These are phyloP conservation scores for Sesia bembeciformis DNA, from an alignment of 2,888 invertebrate genomes.

Conservation along the genomic window DNA sequence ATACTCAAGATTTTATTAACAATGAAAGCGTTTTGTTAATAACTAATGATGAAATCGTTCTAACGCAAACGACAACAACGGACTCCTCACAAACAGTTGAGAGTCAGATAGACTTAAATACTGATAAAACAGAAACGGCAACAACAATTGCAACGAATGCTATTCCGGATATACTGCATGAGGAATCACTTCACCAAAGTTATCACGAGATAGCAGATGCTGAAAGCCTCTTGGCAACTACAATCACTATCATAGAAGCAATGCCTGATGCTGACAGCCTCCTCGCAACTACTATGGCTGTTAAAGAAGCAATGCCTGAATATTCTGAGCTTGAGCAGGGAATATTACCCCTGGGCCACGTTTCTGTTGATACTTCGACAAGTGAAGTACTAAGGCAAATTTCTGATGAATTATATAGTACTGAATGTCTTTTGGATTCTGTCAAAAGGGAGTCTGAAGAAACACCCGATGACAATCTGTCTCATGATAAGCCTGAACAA, in stretches of 20 bases:
- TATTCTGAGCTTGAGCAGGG: too few species aligned
- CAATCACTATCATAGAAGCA: not conserved
- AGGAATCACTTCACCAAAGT: slow-evolving; percentile 11
- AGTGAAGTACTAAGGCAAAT: too few species aligned
- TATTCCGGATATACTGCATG: not conserved
- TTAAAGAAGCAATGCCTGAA: too few species aligned
- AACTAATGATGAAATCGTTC: not conserved
- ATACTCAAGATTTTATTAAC: not conserved
- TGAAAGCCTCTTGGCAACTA: slow-evolving; percentile 16
- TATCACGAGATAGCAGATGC: slow-evolving; percentile 17
- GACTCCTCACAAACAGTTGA: not conserved
- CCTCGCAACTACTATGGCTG: too few species aligned
- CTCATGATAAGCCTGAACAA: too few species aligned
- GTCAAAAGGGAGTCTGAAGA: too few species aligned
- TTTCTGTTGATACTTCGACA: too few species aligned
- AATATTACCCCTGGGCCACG: too few species aligned
- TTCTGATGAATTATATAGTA: too few species aligned
- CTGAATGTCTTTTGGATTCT: too few species aligned
- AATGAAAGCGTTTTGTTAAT: not conserved
- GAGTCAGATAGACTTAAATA: not conserved
- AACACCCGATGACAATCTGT: too few species aligned
- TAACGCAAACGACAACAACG: not conserved
- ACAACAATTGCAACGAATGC: not conserved
- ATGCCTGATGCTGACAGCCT: too few species aligned
- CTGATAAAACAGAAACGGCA: not conserved